These are phyloP conservation scores for Tiphia femorata DNA, from an alignment of 2,888 invertebrate species.

Conservation along the genomic window DNA sequence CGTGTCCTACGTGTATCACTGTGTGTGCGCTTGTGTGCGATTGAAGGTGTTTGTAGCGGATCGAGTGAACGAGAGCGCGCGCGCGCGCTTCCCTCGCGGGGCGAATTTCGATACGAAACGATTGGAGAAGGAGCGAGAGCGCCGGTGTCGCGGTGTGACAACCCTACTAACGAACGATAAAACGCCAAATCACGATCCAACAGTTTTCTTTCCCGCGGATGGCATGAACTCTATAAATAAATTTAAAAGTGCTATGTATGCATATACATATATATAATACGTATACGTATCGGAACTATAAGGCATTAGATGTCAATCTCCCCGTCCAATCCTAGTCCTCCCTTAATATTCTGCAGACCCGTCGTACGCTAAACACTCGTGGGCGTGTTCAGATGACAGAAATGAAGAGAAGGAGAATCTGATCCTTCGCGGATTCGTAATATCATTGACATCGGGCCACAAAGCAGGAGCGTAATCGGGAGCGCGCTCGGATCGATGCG, in stretches of 20 bases:
- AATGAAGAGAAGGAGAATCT: not conserved
- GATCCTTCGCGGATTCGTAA: not conserved
- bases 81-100: no score
- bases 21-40: no score
- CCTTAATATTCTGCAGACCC: conserved; percentile 20
- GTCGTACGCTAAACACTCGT: not conserved
- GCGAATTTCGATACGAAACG: no score
- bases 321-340: conserved; percentile 48
- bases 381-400: no score
- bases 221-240: conserved; percentile 53
- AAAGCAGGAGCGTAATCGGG: no score
- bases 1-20: no score
- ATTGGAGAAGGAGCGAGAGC: not conserved
- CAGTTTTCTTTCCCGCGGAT: no score
- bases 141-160: no score
- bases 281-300: conserved; percentile 63
- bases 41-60: no score
- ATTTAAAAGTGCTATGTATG: conserved; percentile 60
- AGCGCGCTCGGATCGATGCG: not conserved
- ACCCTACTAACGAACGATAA: not conserved
- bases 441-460: not conserved
- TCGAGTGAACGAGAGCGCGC: no score
- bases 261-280: conserved; percentile 62
- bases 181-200: not conserved
- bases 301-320: conserved; percentile 59